A percentile compares a stretch with the other conserved stretches of the same genome.
Evolutionary conservation across 2,888 invertebrate genomes (phyloP).

Genomic region (Eueremaeus valkanovi): DNA sequence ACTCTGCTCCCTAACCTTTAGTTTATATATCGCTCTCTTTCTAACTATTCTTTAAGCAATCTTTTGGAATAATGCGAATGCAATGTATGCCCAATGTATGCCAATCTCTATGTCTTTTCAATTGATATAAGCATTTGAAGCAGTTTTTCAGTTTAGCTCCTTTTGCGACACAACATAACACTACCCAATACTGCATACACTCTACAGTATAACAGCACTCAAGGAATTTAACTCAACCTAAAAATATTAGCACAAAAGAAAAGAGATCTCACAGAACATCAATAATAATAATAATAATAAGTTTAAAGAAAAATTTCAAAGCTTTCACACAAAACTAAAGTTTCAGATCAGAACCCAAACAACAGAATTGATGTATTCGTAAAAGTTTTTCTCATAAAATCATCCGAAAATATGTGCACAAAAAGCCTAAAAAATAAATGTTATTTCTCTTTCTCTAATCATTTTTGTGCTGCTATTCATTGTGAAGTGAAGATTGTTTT

Average conservation of each 20-base stretch:
- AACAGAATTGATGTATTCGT: background rate
- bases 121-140: conserved; percentile 22
- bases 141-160: background rate
- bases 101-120: conserved; percentile 28
- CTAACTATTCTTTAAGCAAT: conserved; percentile 28
- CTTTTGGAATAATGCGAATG: conserved; percentile 15
- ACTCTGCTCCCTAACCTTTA: conserved; percentile 8
- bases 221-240: conserved; percentile 4
- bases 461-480: background rate
- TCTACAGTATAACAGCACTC: background rate
- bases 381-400: background rate
- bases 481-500: background rate
- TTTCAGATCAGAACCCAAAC: background rate
- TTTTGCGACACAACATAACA: conserved; percentile 29
- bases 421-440: background rate
- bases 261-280: conserved; percentile 16
- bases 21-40: conserved; percentile 1
- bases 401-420: background rate
- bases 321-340: conserved; percentile 22
- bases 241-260: conserved; percentile 34
- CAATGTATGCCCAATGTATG: conserved; percentile 9
- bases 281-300: conserved; percentile 20
- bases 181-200: background rate
- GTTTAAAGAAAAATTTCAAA: background rate
- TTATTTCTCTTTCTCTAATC: background rate